A percentile compares a stretch with the other conserved stretches of the same genome.
Evolutionary conservation across 2,113 vertebrate genomes (phyloP).

Genomic region (Myanophis thanlyinensis): DNA sequence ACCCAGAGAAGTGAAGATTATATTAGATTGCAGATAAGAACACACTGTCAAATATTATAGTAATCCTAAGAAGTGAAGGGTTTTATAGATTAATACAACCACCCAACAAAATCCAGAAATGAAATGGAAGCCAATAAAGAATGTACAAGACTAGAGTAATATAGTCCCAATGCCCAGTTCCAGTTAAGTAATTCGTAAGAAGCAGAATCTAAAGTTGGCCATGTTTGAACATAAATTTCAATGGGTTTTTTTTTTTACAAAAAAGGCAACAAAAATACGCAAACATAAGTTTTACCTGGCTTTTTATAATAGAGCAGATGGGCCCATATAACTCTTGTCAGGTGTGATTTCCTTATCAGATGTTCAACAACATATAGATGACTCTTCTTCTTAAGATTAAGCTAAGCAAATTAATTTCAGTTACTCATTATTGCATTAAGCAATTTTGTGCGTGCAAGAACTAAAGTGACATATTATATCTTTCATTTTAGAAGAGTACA

Average conservation of each 20-base stretch:
- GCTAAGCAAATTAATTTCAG: not conserved
- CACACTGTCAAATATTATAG: not conserved
- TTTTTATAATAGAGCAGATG: not conserved
- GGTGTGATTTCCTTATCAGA: not conserved
- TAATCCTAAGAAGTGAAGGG: not conserved
- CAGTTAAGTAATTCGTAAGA: not conserved
- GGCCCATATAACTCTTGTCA: not conserved
- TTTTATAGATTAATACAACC: not conserved
- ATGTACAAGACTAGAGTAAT: not conserved
- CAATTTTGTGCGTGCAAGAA: not conserved
- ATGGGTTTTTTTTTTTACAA: not conserved
- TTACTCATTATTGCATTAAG: not conserved
- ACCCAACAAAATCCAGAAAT: not conserved
- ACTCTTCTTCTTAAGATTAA: not conserved
- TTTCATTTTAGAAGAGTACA: not conserved
- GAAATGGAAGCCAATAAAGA: not conserved
- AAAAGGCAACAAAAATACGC: too few species aligned
- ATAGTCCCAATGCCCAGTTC: not conserved
- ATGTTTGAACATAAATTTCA: not conserved
- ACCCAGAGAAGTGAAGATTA: not conserved
- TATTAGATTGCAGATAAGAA: not conserved
- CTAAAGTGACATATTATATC: not conserved
- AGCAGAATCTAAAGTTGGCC: not conserved
- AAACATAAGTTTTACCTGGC: too few species aligned
- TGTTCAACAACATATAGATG: not conserved